Percentiles rank a stretch among this genome's conserved stretches.
These are phyloP conservation scores for Harpagus bidentatus DNA, from an alignment of 2,113 vertebrate species.

Conservation along the genomic window DNA sequence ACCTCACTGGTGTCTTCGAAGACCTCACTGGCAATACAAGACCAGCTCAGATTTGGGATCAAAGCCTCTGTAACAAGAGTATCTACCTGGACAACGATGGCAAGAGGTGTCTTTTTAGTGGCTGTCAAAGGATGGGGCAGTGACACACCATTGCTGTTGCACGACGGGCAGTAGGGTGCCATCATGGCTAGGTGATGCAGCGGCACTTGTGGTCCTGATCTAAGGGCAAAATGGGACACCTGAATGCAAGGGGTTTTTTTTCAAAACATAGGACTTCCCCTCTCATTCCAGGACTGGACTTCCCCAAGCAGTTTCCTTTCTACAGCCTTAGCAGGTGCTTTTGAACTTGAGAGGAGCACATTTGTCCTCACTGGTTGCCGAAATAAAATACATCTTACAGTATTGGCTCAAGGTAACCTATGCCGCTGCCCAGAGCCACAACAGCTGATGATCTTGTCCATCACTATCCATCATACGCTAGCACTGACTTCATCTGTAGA, in stretches of 20 bases:
- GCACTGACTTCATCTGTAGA: not conserved
- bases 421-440: not conserved
- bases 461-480: not conserved
- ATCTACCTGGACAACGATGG: not conserved
- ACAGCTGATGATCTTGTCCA: not conserved
- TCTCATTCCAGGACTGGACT: not conserved
- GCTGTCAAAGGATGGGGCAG: not conserved
- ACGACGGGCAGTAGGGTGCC: not conserved
- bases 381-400: not conserved
- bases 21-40: not conserved
- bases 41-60: not conserved
- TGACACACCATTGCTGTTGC: not conserved
- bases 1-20: not conserved
- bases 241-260: not conserved
- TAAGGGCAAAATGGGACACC: not conserved
- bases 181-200: not conserved
- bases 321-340: not conserved
- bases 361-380: not conserved
- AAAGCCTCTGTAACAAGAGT: not conserved
- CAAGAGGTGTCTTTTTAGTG: not conserved
- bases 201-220: not conserved
- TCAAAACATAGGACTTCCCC: not conserved
- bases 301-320: not conserved
- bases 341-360: not conserved
- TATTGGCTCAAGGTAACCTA: not conserved